Evolutionary conservation across 2,797 vertebrate genomes (phyloP).

Genomic region (Yasuhikotakia modesta): DNA sequence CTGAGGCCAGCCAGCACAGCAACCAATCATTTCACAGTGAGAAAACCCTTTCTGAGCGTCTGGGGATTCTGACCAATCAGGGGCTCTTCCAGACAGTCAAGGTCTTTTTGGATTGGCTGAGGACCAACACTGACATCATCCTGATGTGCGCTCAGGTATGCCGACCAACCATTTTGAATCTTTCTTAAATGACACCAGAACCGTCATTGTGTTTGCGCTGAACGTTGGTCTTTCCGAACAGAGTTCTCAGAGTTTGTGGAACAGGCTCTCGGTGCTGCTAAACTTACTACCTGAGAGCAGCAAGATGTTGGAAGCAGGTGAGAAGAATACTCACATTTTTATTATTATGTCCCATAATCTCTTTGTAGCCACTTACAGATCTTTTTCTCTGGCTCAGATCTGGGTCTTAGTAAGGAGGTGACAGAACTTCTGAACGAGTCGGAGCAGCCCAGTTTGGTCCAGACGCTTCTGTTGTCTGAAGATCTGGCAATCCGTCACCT

Average conservation of each 20-base stretch:
- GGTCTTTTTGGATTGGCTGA: slow-evolving; percentile 94
- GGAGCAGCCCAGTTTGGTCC: slow-evolving; percentile 82
- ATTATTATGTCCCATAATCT: not conserved
- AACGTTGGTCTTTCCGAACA: slow-evolving; percentile 58
- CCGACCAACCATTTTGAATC: not conserved
- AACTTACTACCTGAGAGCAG: slow-evolving; percentile 90
- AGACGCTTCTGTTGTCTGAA: slow-evolving; percentile 88
- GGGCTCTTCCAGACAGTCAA: slow-evolving; percentile 92
- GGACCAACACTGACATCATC: slow-evolving; percentile 94
- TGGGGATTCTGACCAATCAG: slow-evolving; percentile 88
- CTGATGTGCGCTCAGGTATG: slow-evolving; percentile 92
- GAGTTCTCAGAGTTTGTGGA: slow-evolving; percentile 99
- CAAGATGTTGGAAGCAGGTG: slow-evolving; percentile 91
- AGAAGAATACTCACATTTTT: slow-evolving; percentile 56
- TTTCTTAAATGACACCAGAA: not conserved
- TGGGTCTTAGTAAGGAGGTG: slow-evolving; percentile 80
- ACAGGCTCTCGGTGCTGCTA: slow-evolving; percentile 92
- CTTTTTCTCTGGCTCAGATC: slow-evolving; percentile 64
- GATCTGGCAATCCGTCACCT: slow-evolving; percentile 89
- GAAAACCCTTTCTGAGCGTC: slow-evolving; percentile 87
- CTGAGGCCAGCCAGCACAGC: slow-evolving; percentile 87
- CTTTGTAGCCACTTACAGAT: not conserved
- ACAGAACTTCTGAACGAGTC: slow-evolving; percentile 78
- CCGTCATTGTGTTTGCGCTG: not conserved
- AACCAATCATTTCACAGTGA: slow-evolving; percentile 84